phyloP scores from a whole-genome alignment of 1,140 invertebrate genomes.

The Anoplophora glabripennis region DNA sequence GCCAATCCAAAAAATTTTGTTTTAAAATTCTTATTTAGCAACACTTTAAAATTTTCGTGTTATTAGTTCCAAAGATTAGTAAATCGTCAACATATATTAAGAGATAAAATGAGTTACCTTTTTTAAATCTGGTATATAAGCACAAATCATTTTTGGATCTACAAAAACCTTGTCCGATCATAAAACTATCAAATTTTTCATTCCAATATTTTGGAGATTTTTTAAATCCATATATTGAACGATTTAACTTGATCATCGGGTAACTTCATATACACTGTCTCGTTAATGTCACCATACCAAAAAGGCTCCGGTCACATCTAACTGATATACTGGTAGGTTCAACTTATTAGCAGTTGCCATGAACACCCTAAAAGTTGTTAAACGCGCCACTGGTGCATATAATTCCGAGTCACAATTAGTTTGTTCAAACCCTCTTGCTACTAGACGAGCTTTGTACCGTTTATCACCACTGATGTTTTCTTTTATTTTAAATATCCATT shows the following conservation, averaged over 20 bases:
- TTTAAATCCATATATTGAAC: constrained; percentile 22
- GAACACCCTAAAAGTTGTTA: constrained; percentile 40
- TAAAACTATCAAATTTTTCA: constrained; percentile 23
- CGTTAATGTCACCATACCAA: constrained; percentile 43
- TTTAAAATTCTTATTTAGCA: neutral
- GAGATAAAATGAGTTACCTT: constrained; percentile 15
- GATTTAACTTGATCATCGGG: constrained; percentile 24
- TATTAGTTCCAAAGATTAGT: neutral
- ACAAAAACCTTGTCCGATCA: constrained; percentile 13
- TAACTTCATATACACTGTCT: constrained; percentile 39
- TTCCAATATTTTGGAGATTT: constrained; percentile 26
- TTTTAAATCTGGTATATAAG: constrained; percentile 17
- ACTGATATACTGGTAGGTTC: constrained; percentile 29
- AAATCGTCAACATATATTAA: constrained; percentile 30
- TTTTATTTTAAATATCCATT: constrained; percentile 24
- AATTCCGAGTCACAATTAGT: constrained; percentile 42
- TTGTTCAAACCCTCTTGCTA: constrained; percentile 47
- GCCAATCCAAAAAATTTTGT: neutral
- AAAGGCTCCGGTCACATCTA: constrained; percentile 48
- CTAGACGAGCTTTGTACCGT: constrained; percentile 36
- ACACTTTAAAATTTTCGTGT: neutral
- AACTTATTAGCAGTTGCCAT: constrained; percentile 34
- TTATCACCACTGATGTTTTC: constrained; percentile 3
- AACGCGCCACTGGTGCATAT: constrained; percentile 45
- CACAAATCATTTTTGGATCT: constrained; percentile 17